These are phyloP conservation scores for Mormyrops boulengeri DNA, from an alignment of 2,797 vertebrate species.

Conservation along the genomic window DNA sequence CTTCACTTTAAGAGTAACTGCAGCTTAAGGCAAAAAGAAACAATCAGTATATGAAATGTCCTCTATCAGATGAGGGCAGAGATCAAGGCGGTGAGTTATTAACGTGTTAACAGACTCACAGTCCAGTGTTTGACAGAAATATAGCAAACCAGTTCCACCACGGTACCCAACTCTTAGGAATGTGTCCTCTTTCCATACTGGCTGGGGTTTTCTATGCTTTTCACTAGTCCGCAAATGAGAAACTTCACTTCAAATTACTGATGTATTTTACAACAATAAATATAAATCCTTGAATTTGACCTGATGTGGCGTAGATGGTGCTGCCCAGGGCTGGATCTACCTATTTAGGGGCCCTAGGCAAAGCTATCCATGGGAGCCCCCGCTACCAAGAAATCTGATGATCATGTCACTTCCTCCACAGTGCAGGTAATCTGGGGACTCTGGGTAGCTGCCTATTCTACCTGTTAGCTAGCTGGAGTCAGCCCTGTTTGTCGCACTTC, in stretches of 20 bases:
- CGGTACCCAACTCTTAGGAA: background rate
- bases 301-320: background rate
- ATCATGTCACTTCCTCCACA: background rate
- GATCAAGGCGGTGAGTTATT: background rate
- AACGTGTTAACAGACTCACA: background rate
- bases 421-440: background rate
- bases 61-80: background rate
- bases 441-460: background rate
- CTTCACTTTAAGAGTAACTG: background rate
- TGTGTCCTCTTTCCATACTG: background rate
- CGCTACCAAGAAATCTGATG: background rate
- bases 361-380: background rate
- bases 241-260: background rate
- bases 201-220: background rate
- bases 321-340: background rate
- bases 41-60: background rate
- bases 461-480: background rate
- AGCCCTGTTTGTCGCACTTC: background rate
- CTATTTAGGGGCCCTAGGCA: too few species aligned
- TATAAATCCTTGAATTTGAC: background rate
- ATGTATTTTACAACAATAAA: background rate
- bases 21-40: background rate
- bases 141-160: background rate
- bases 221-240: background rate
- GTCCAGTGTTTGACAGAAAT: background rate